Evolutionary conservation across 2,888 invertebrate genomes (phyloP).

Genomic region (Dicranocentrus wangi): DNA sequence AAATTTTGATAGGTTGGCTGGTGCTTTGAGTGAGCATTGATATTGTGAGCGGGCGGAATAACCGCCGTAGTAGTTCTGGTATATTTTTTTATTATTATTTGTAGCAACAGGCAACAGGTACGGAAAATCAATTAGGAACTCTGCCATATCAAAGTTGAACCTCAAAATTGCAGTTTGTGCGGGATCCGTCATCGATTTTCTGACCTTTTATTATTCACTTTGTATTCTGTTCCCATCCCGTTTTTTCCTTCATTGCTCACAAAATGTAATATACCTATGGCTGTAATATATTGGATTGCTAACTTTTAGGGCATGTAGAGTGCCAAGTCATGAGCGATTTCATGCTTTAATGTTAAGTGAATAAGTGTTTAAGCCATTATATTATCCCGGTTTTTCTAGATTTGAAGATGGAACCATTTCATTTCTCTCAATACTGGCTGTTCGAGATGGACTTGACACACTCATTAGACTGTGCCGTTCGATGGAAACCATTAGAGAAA

Average conservation of each 20-base stretch:
- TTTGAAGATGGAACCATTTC: conserved; percentile 96
- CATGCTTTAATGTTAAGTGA: too few relatives aligned
- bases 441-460: conserved; percentile 88
- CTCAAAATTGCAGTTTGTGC: conserved; percentile 21
- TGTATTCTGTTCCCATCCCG: conserved; percentile 36
- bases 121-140: conserved; percentile 60
- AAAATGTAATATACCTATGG: background rate
- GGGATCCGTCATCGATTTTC: conserved; percentile 61
- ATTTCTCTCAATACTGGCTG: conserved; percentile 87
- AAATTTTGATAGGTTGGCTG: too few relatives aligned
- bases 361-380: too few relatives aligned
- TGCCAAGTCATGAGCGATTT: too few relatives aligned
- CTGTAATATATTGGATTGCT: too few relatives aligned
- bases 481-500: conserved; percentile 77
- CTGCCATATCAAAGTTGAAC: background rate
- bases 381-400: conserved; percentile 76
- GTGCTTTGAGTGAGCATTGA: too few relatives aligned
- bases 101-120: conserved; percentile 63
- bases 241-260: conserved; percentile 12
- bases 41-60: too few relatives aligned
- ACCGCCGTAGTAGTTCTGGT: too few relatives aligned
- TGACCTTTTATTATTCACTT: conserved; percentile 59
- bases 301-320: too few relatives aligned
- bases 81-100: too few relatives aligned
- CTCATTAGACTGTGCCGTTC: conserved; percentile 73